Base-by-base conservation (phyloP, 2,888 invertebrate species). In the Lasioglossum leucozonium region DNA sequence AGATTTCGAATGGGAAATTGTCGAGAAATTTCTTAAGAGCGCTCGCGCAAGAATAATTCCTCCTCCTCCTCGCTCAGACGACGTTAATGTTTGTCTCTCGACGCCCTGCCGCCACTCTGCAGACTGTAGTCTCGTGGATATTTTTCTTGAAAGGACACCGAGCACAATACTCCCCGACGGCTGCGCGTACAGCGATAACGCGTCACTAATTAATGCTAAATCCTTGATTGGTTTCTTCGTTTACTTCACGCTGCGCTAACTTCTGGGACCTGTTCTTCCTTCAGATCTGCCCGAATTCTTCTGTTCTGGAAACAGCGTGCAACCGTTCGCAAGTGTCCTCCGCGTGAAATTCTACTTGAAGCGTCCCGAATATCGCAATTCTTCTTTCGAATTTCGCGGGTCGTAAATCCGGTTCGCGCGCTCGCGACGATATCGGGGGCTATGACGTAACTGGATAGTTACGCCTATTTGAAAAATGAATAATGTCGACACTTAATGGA, bases 181-280 rank as follows among this genome's bases (percentile, higher is more conserved):
- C 79, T 88, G 85, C 79, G 81, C 76, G 69, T 73, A 34, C 58
- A 69, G 78, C 76, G 87, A 88, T 87, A 88, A 89, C 72, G 72
- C 85, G 62, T 79, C 73, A 78, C 76, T 89, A 88, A 89, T 88
- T 89, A 79, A 88, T 88, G 90, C 88, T 87, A 87, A 88, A 90
- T 90, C 79, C 82, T n/a, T 42, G 73, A 80, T 77, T 76, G 74
- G 77, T 87, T 87, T 87, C 82, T 13, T 73, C 77, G 86, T 81
- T 85, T 82, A 79, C 85, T 79, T 37, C 65, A 58, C 30, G 62
- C 44, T 37, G 69, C 74, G 37, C 72, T 55, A 77, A 51, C 67
- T 67, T 67, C 67, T 4, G 22, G 2, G 4, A 67, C n/a, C 37
- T 30, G 30, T 67, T 67, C 13, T 5, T 11, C 11, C 22, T 37